Conservation (phyloP, 1,140 invertebrate species). For the Macrotrachela quadricornifera region DNA sequence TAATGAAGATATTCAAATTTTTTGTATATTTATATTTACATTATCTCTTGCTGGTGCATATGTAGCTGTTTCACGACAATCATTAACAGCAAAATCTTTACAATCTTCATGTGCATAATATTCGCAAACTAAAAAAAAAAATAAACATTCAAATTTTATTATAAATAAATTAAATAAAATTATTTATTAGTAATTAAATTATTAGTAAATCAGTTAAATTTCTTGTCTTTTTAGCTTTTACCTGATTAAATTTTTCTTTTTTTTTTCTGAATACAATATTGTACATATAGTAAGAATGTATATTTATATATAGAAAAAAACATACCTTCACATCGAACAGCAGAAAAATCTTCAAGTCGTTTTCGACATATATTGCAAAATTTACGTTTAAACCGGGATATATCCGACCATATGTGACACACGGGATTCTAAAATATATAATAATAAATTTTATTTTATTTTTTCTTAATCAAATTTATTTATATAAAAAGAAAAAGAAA, state of each 20-base stretch:
- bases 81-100: slow-evolving; percentile 90
- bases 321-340: slow-evolving; percentile 93
- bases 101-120: slow-evolving; percentile 96
- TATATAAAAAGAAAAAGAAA: background rate
- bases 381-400: slow-evolving; percentile 58
- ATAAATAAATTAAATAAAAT: background rate
- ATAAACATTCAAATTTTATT: slow-evolving; percentile 1
- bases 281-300: no score
- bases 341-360: slow-evolving; percentile 75
- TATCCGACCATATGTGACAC: slow-evolving; percentile 97
- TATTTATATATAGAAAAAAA: no score
- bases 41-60: slow-evolving; percentile 33
- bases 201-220: no score
- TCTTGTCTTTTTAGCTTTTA: no score
- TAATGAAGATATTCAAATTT: no score
- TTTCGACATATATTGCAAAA: slow-evolving; percentile 99
- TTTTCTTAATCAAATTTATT: background rate
- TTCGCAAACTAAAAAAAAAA: slow-evolving; percentile 73
- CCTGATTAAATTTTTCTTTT: no score
- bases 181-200: no score
- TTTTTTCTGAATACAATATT: no score
- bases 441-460: no score
- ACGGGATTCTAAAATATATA: slow-evolving; percentile 60
- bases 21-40: no score
- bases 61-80: slow-evolving; percentile 50